These are phyloP conservation scores for Sarcophaga variegata DNA, from an alignment of 2,888 invertebrate species.

Conservation along the genomic window DNA sequence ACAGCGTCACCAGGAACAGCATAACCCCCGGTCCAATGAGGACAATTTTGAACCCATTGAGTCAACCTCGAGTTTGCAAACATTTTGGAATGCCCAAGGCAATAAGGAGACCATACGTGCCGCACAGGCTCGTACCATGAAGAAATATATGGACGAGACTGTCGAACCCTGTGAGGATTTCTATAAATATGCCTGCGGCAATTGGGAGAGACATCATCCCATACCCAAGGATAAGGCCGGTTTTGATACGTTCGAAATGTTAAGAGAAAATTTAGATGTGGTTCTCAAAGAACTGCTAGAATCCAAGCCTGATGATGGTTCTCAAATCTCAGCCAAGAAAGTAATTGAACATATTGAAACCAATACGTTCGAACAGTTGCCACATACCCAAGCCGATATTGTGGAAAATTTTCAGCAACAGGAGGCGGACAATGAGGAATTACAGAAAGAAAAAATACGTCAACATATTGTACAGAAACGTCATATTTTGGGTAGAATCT, in stretches of 20 bases:
- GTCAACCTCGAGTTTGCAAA: constrained; percentile 72
- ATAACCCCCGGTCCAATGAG: constrained; percentile 25
- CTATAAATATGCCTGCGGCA: constrained; percentile 93
- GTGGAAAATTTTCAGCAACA: constrained; percentile 54
- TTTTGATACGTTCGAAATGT: constrained; percentile 95
- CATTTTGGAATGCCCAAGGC: constrained; percentile 79
- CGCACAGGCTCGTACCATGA: constrained; percentile 88
- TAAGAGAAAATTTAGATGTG: constrained; percentile 90
- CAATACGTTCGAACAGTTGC: constrained; percentile 72
- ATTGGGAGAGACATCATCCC: constrained; percentile 91
- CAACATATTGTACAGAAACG: constrained; percentile 76
- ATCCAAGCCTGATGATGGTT: constrained; percentile 74
- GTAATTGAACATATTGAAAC: constrained; percentile 65
- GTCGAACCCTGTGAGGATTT: constrained; percentile 92
- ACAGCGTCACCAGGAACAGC: neutral
- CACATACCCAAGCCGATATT: constrained; percentile 72
- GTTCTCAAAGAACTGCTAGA: constrained; percentile 87
- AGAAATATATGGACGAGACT: constrained; percentile 88
- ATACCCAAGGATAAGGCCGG: constrained; percentile 94
- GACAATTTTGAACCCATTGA: neutral
- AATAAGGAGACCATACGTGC: constrained; percentile 83
- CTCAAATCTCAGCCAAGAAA: constrained; percentile 40
- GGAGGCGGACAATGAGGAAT: constrained; percentile 62
- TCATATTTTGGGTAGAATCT: constrained; percentile 73
- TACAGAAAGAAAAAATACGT: constrained; percentile 71